Conservation (phyloP, 2,113 vertebrate genomes). For the Heptranchias perlo region DNA sequence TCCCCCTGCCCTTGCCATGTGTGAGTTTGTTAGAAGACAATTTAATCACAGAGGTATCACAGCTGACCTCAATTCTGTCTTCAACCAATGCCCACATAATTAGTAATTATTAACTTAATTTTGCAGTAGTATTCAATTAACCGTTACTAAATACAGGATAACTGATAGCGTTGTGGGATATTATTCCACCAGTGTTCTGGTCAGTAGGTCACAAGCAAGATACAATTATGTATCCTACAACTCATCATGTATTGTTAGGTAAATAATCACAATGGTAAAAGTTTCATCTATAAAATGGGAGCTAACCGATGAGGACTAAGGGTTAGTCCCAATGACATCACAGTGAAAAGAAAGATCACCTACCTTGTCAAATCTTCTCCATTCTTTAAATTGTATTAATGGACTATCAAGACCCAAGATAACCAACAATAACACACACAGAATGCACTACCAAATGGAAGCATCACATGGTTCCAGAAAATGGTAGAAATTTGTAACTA, state of each 20-base stretch:
- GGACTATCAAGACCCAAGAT: background rate
- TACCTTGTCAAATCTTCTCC: background rate
- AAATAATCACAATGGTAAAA: background rate
- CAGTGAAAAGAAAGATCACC: background rate
- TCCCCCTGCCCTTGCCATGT: too few relatives aligned
- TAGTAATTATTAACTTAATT: conserved; percentile 11
- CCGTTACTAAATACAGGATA: background rate
- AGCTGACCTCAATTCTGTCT: background rate
- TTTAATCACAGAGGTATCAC: background rate
- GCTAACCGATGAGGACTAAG: background rate
- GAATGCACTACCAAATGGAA: background rate
- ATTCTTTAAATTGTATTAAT: background rate
- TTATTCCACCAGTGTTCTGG: background rate
- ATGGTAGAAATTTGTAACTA: background rate
- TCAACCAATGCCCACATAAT: too few relatives aligned
- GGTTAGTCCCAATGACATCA: background rate
- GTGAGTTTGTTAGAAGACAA: too few relatives aligned
- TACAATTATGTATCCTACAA: background rate
- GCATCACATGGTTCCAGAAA: background rate
- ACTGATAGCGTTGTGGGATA: background rate
- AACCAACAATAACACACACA: background rate
- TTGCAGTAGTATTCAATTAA: background rate
- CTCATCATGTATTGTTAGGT: background rate
- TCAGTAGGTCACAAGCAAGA: background rate
- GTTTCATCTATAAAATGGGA: background rate